Evolutionary conservation across 2,113 vertebrate genomes (phyloP), one percentile per base, ranked within the genome.

Genomic region (Octodon degus): DNA sequence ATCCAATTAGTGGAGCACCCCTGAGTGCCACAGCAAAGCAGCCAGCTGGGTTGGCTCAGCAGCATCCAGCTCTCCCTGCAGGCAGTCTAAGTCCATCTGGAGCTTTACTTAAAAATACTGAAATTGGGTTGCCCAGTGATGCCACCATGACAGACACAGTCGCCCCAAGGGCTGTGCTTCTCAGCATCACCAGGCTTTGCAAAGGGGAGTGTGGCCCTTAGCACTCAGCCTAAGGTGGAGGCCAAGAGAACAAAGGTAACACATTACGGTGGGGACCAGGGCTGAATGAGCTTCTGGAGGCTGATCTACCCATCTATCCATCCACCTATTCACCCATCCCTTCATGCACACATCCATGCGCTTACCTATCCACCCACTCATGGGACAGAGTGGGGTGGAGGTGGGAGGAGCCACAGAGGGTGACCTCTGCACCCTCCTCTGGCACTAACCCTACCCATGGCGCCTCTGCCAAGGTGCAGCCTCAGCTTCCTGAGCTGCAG

Each of bases 41-140:
- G 86, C 83, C 22, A 8, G 93, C 55, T 0, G 34, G 93, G 77
- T 0, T 43, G 50, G 53, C 34, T 32, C 43, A 55, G 86, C 67
- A 65, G 89, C 24, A 1, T 13, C 40, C 68, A 50, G 77, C 17
- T 60, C 13, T 68, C 86, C 60, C 40, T 1, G 25, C 25, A 22
- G 65, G 65, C 80, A 55, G 81, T 79, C 1, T 0, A 10, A 27
- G n/a, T 53, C 91, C 95, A 93, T 93, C 93, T 94, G 96, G 93
- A 96, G 88, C 62, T 95, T 91, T 94, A 91, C 84, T 92, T 77
- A 82, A 94, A 95, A 74, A 82, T 37, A 34, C 60, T 32, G 86
- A 88, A 47, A 30, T 58, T 0, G 4, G 50, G 40, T 60, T 0
- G 7, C 43, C 72, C 79, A n/a, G 62, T 74, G 47, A 65, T 17